Evolutionary conservation across 2,888 invertebrate genomes (phyloP).

Genomic region (Scaptomyza tumidula): DNA sequence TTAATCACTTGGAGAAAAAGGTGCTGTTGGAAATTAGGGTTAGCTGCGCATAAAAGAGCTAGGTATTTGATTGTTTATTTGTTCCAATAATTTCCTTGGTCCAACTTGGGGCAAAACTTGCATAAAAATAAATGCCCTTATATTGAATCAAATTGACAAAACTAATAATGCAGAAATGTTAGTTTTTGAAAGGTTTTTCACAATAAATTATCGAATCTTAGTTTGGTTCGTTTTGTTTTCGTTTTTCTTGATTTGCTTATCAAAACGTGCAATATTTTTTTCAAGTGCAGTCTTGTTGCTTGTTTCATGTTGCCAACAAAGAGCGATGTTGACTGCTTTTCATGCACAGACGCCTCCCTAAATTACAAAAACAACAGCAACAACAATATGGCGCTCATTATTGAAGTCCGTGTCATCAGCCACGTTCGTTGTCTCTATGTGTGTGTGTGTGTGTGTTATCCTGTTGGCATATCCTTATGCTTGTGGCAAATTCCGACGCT

Average conservation of each 20-base stretch:
- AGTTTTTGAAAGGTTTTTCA: not conserved
- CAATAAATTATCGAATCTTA: not conserved
- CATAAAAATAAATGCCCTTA: not conserved
- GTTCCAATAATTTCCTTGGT: no score
- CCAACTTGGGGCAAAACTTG: not conserved
- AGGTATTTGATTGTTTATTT: no score
- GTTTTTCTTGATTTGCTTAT: not conserved
- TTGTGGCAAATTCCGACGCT: slow-evolving; percentile 68
- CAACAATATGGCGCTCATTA: slow-evolving; percentile 66
- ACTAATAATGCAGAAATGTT: not conserved
- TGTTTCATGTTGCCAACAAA: slow-evolving; percentile 36
- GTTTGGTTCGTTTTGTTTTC: not conserved
- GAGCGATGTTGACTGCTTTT: slow-evolving; percentile 47
- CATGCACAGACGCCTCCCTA: slow-evolving; percentile 64
- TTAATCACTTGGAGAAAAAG: slow-evolving; percentile 15
- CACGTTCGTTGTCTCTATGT: slow-evolving; percentile 32
- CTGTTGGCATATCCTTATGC: slow-evolving; percentile 37
- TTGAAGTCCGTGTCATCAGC: slow-evolving; percentile 71
- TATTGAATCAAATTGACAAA: not conserved
- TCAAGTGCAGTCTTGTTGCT: not conserved
- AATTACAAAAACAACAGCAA: slow-evolving; percentile 21
- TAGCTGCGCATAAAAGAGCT: no score
- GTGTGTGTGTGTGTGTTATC: slow-evolving; percentile 22
- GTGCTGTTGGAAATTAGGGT: not conserved
- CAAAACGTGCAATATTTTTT: not conserved